Evolutionary conservation across 2,888 invertebrate species (phyloP).

Genomic region (Salpingus planirostris): DNA sequence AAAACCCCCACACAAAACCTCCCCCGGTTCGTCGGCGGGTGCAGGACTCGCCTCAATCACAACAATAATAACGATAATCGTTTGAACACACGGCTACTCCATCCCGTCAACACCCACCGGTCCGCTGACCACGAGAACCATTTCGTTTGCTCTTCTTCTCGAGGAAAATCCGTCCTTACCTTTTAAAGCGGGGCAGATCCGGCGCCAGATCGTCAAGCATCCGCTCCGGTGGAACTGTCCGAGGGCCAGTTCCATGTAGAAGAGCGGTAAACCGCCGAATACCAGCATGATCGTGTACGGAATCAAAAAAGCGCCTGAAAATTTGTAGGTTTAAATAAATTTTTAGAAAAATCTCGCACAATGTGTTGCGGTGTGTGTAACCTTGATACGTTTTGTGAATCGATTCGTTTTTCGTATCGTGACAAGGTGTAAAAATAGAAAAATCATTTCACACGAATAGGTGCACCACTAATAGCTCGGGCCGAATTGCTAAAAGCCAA

Average conservation of each 20-base stretch:
- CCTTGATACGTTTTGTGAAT: too few species aligned
- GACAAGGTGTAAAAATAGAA: too few species aligned
- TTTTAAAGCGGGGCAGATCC: conserved; percentile 87
- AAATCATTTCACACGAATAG: too few species aligned
- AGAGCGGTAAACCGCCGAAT: conserved; percentile 86
- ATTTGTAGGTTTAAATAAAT: too few species aligned
- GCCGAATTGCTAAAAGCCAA: too few species aligned
- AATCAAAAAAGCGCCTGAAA: conserved; percentile 83
- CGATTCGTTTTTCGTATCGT: too few species aligned
- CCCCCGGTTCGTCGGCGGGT: not conserved
- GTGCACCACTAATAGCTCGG: too few species aligned
- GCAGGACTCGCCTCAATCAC: conserved; percentile 8
- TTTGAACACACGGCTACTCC: conserved; percentile 9
- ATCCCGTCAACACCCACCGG: conserved; percentile 12
- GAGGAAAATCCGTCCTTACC: conserved; percentile 46
- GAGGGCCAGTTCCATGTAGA: conserved; percentile 91
- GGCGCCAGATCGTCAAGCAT: conserved; percentile 86
- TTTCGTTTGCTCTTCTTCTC: too few species aligned
- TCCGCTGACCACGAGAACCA: too few species aligned
- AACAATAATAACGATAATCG: conserved; percentile 10
- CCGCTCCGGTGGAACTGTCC: conserved; percentile 92
- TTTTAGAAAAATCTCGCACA: conserved; percentile 2
- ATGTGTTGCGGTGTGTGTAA: too few species aligned
- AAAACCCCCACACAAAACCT: not conserved
- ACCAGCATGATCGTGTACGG: conserved; percentile 89